Conservation (phyloP, 2,888 invertebrate species). For the Stomorhina lunata region DNA sequence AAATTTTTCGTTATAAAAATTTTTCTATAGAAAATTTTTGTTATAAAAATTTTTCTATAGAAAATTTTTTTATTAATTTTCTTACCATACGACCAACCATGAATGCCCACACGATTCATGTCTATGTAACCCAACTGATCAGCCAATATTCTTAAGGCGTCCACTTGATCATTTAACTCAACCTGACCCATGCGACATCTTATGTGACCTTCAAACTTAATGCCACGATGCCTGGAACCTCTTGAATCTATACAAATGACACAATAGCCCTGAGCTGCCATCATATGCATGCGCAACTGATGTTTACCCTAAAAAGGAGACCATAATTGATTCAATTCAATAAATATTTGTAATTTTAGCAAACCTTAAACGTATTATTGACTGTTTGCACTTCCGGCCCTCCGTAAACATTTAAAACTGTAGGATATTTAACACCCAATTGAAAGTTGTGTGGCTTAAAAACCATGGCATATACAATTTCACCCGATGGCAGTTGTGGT, state of each 20-base stretch:
- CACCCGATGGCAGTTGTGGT: slow-evolving; percentile 85
- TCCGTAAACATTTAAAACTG: slow-evolving; percentile 97
- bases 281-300: slow-evolving; percentile 95
- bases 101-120: slow-evolving; percentile 94
- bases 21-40: too few species aligned
- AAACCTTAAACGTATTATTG: slow-evolving; percentile 94
- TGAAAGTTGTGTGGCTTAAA: slow-evolving; percentile 90
- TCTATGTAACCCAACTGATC: slow-evolving; percentile 94
- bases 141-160: slow-evolving; percentile 93
- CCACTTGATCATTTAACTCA: slow-evolving; percentile 96
- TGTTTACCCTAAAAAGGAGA: slow-evolving; percentile 87
- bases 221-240: slow-evolving; percentile 96
- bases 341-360: background rate
- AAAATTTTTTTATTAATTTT: background rate
- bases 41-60: too few species aligned
- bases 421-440: slow-evolving; percentile 86
- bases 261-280: slow-evolving; percentile 97
- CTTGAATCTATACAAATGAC: slow-evolving; percentile 97
- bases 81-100: slow-evolving; percentile 98
- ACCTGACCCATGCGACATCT: slow-evolving; percentile 95
- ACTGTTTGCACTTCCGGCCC: slow-evolving; percentile 99
- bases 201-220: slow-evolving; percentile 94
- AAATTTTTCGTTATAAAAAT: too few species aligned
- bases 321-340: background rate
- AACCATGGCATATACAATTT: slow-evolving; percentile 91